Conservation (phyloP, 2,797 vertebrate genomes). For the Pseudotriccus pelzelni region DNA sequence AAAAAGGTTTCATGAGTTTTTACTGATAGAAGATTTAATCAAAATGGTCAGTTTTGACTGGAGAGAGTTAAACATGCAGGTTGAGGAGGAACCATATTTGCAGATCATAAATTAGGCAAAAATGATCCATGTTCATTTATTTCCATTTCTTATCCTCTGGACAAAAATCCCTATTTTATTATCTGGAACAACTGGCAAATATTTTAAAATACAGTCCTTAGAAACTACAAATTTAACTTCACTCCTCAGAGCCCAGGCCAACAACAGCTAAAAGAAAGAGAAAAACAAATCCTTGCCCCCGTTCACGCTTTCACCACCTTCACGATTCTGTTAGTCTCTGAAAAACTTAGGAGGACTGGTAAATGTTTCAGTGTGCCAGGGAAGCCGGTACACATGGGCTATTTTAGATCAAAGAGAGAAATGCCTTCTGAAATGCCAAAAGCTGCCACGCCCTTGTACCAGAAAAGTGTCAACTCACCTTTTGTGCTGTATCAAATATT, state of each 20-base stretch:
- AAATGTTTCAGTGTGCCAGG: constrained; percentile 2
- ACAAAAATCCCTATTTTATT: constrained; percentile 47
- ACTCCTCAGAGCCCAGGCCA: constrained; percentile 40
- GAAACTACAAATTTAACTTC: constrained; percentile 40
- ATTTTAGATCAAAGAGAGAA: constrained; percentile 48
- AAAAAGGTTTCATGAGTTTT: neutral
- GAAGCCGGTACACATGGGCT: neutral
- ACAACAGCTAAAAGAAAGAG: constrained; percentile 10
- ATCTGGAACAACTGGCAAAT: constrained; percentile 35
- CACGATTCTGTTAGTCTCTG: neutral
- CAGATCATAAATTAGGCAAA: constrained; percentile 48
- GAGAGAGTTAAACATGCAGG: constrained; percentile 8
- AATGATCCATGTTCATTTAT: constrained; percentile 42
- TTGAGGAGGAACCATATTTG: constrained; percentile 17
- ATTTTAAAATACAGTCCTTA: constrained; percentile 23
- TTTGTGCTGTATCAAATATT: neutral
- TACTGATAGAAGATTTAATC: constrained; percentile 27
- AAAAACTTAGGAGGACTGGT: constrained; percentile 23
- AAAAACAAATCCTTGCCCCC: constrained; percentile 36
- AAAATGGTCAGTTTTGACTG: neutral
- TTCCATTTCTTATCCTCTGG: constrained; percentile 26
- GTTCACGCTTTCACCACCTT: constrained; percentile 49
- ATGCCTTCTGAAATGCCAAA: neutral
- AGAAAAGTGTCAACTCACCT: neutral
- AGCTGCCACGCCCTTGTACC: neutral